Percentiles rank a stretch among this genome's conserved stretches.
Conservation (phyloP, 2,797 vertebrate genomes). For the Ataeniobius toweri region DNA sequence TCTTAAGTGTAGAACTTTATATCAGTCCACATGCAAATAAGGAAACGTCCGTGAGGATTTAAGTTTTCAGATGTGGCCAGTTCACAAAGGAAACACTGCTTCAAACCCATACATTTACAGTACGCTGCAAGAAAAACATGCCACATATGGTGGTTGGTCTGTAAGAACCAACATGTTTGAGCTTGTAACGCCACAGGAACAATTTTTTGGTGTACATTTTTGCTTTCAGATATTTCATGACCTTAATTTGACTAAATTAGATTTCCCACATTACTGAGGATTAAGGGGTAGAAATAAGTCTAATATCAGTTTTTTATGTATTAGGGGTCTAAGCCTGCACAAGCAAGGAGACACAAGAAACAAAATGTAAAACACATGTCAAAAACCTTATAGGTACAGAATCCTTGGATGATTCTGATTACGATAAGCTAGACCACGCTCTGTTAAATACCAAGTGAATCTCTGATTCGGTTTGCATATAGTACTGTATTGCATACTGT, state of each 20-base stretch:
- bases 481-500: not conserved
- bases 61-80: not conserved
- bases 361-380: not conserved
- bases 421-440: not conserved
- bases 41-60: not conserved
- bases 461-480: not conserved
- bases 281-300: conserved; percentile 24
- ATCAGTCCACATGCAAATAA: not conserved
- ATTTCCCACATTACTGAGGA: conserved; percentile 35
- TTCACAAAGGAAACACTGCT: not conserved
- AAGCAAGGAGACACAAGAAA: not conserved
- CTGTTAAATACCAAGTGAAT: not conserved
- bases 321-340: not conserved
- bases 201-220: not conserved
- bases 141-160: conserved; percentile 5
- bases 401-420: not conserved
- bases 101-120: not conserved
- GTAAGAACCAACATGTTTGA: conserved; percentile 6
- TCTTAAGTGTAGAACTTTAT: not conserved
- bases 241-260: not conserved
- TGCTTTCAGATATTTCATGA: conserved; percentile 15
- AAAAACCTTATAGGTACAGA: not conserved
- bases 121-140: not conserved
- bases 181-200: not conserved
- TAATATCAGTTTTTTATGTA: not conserved